Evolutionary conservation across 2,113 vertebrate species (phyloP), one percentile per base, ranked within the genome.

Genomic region (Acrocephalus arundinaceus): DNA sequence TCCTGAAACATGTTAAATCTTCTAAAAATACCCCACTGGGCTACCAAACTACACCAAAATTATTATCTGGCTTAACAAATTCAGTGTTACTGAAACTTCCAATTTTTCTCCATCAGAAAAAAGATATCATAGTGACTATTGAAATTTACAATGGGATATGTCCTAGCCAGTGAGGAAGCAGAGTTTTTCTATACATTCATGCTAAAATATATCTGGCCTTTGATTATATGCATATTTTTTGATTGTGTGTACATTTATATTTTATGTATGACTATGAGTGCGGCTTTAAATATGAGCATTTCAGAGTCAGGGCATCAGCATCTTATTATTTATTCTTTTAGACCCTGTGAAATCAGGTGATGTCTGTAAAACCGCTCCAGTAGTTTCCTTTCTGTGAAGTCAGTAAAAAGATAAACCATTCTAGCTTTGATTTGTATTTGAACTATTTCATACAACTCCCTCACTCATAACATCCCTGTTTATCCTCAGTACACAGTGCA

Each of bases 391-490:
- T 76, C 30, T 67, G 25, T 78, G 43, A 59, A 91, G 59, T 71
- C 71, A 89, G 62, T 83, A 76, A 87, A 90, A 87, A 93, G 24
- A 87, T 22, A 90, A 96, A 85, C 54, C 24, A 58, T 72, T 90
- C 63, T 51, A 76, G 39, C 65, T 89, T 81, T 95, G 76, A 89
- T 95, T 96, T 90, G 79, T 93, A 78, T 95, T 94, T 92, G 70
- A 96, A 87, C 70, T 51, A 78, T 91, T 96, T 95, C 92, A 89
- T 77, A 41, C 51, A 77, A 37, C 48, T 80, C 75, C 73, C 82
- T 87, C 84, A 86, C 87, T 96, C 85, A 62, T 89, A 92, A 83
- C 89, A 78, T 93, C 79, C 75, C 87, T 96, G 87, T 95, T 97
- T 94, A 90, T 93, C 76, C 59, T 96, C 86, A 93, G 71, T 43